Evolutionary conservation across 2,113 vertebrate species (phyloP).

Genomic region (Hylia prasina): DNA sequence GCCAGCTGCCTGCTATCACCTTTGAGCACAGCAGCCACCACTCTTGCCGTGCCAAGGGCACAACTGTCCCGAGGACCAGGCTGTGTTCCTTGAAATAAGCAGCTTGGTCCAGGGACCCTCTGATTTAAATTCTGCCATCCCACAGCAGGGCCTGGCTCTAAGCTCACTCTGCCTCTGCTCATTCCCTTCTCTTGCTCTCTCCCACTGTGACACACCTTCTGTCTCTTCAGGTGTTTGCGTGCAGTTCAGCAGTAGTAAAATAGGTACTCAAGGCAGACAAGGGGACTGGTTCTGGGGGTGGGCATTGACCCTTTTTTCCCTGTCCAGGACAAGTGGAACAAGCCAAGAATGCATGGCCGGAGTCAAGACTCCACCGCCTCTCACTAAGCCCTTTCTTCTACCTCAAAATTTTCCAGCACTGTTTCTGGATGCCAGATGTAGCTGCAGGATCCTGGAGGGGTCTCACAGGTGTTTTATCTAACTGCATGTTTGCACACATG

Average conservation of each 20-base stretch:
- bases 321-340: not conserved
- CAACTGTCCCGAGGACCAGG: not conserved
- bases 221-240: not conserved
- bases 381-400: not conserved
- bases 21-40: not conserved
- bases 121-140: not conserved
- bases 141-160: not conserved
- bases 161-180: not conserved
- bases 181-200: not conserved
- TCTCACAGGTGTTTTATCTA: not conserved
- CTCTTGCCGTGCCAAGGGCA: not conserved
- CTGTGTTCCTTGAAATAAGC: not conserved
- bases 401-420: not conserved
- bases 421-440: not conserved
- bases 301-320: not conserved
- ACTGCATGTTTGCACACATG: not conserved
- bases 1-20: accelerated
- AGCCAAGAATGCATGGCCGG: accelerated
- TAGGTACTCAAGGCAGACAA: not conserved
- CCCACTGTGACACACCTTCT: not conserved
- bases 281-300: not conserved
- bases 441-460: not conserved
- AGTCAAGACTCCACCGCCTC: accelerated
- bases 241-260: not conserved
- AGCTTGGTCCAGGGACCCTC: not conserved